Evolutionary conservation across 2,113 vertebrate genomes (phyloP), one percentile per base, ranked within the genome.

Genomic region (Limanda limanda): DNA sequence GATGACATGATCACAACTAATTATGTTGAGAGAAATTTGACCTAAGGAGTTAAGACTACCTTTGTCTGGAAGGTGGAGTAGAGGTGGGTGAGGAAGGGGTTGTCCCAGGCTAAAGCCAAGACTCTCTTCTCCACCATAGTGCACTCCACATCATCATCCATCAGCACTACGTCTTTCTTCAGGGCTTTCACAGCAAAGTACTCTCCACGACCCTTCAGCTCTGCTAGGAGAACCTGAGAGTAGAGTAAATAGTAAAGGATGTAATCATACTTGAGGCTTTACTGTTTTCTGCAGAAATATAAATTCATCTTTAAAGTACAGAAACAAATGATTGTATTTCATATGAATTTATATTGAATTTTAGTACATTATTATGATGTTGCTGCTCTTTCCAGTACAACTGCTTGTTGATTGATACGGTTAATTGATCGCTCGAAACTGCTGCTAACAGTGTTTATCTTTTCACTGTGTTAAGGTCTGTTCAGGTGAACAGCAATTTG

Each of bases 51-150:
- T 8, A 45, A 23, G 3, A 40, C 68, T 79, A 98, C 98, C 95
- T 98, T 99, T 76, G 96, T 97, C 91, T 99, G 98, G 88, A 99
- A 98, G 0, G 98, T 97, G 81, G 94, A 98, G 92, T 95, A 97
- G 58, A 99, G 96, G 69, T 99, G 98, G 0, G 98, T 98, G 85
- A 99, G 98, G 73, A 99, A 99, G 12, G 97, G 98, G 69, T 97
- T 97, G 51, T 98, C 97, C 96, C 96, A 97, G 9, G 97, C 97
- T 48, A 99, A 92, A 0, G 97, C 96, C 0, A 99, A 93, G 76
- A 99, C 98, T 48, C 98, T 93, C 90, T 99, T 99, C 92, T 99
- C 98, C 72, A 99, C 95, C 98, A 99, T 98, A 18, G 98, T 99
- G 81, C 98, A 99, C 77, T 99, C 98, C 82, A 99, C 97, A 0